Evolutionary conservation across 2,888 invertebrate genomes (phyloP).

Genomic region (Phragmatobia fuliginosa): DNA sequence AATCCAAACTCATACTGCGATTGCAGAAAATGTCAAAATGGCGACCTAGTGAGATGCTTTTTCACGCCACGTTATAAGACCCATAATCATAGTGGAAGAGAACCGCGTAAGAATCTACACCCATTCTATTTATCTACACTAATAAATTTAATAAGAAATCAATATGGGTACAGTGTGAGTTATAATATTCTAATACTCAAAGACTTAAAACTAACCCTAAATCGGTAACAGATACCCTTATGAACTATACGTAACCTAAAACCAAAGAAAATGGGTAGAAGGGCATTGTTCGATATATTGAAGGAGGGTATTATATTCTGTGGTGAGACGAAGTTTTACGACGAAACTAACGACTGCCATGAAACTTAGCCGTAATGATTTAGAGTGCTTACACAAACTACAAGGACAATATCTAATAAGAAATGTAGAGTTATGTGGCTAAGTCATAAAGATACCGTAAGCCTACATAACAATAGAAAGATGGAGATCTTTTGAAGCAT

Average conservation of each 20-base stretch:
- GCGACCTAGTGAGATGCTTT: too few species aligned
- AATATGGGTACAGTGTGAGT: neutral
- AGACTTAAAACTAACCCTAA: neutral
- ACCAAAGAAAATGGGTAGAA: conserved; percentile 34
- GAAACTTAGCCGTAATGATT: conserved; percentile 56
- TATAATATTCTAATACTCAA: neutral
- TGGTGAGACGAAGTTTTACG: conserved; percentile 51
- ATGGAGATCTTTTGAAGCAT: neutral
- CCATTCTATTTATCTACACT: too few species aligned
- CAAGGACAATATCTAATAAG: conserved; percentile 44
- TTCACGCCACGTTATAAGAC: too few species aligned
- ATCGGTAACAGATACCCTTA: neutral
- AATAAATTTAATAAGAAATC: too few species aligned
- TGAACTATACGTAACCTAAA: conserved; percentile 30
- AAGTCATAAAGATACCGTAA: conserved; percentile 34
- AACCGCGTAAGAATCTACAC: too few species aligned
- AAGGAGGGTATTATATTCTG: conserved; percentile 14
- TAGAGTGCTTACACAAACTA: conserved; percentile 39
- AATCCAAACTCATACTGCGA: too few species aligned
- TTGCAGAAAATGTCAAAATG: too few species aligned
- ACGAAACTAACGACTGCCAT: conserved; percentile 56
- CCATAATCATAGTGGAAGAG: too few species aligned
- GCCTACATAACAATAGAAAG: conserved; percentile 3
- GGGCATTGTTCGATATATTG: conserved; percentile 24
- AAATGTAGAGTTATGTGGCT: conserved; percentile 33